phyloP scores from a whole-genome alignment of 2,113 vertebrate genomes.

The Hemichromis elongatus region DNA sequence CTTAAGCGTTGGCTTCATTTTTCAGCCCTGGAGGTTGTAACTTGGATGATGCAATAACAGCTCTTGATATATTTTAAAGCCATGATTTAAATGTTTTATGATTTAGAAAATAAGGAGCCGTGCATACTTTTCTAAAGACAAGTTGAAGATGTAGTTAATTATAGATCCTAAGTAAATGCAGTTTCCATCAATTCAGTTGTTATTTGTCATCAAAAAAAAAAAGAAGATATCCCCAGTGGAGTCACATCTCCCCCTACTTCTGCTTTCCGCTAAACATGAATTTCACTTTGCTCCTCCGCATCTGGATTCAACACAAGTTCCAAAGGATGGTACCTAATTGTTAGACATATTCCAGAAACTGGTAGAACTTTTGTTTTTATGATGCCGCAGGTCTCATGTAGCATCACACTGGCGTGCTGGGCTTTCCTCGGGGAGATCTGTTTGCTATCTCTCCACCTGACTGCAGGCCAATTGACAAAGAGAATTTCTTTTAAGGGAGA shows the following conservation, averaged over 20 bases:
- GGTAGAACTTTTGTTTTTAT: not conserved
- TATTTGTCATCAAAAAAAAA: not conserved
- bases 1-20: not conserved
- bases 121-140: not conserved
- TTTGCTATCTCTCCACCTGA: constrained; percentile 31
- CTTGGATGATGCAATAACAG: not conserved
- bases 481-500: constrained; percentile 49
- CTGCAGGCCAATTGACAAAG: constrained; percentile 39
- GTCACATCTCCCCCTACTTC: not conserved
- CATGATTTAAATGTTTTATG: not conserved
- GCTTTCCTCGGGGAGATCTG: constrained; percentile 12
- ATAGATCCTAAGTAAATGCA: not conserved
- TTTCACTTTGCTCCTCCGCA: not conserved
- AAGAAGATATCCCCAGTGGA: not conserved
- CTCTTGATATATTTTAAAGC: not conserved
- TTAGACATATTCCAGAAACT: not conserved
- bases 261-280: not conserved
- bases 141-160: not conserved
- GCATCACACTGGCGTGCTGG: not conserved
- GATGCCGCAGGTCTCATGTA: not conserved
- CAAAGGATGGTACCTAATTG: not conserved
- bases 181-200: not conserved
- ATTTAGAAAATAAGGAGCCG: not conserved
- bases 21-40: not conserved
- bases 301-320: not conserved